These are phyloP conservation scores for Pelobates cultripes DNA, from an alignment of 2,797 vertebrate genomes.

Conservation along the genomic window DNA sequence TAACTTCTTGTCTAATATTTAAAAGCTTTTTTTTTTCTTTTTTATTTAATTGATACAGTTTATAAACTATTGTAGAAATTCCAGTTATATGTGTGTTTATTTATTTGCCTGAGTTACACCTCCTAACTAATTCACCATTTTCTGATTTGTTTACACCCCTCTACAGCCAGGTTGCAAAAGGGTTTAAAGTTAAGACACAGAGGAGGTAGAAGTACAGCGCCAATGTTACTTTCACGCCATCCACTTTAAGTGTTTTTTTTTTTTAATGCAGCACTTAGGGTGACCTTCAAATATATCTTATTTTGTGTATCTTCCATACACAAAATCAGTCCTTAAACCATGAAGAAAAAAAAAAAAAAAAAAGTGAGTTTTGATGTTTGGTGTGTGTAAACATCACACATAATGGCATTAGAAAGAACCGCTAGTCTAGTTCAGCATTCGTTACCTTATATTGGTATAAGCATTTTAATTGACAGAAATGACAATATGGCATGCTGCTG, in stretches of 20 bases:
- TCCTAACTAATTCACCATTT: conserved; percentile 68
- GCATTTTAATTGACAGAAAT: conserved; percentile 69
- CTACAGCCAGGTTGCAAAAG: conserved; percentile 22
- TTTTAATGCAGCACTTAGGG: conserved; percentile 68
- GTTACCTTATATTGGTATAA: conserved; percentile 63
- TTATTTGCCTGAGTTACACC: conserved; percentile 72
- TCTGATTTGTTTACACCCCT: conserved; percentile 64
- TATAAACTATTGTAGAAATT: conserved; percentile 44
- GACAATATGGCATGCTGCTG: conserved; percentile 66
- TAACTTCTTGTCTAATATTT: conserved; percentile 71
- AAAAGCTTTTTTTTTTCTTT: conserved; percentile 16
- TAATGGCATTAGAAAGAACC: conserved; percentile 66
- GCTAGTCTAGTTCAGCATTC: conserved; percentile 37
- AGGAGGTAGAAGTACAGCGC: conserved; percentile 80
- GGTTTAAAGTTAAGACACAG: conserved; percentile 75
- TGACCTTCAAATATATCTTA: conserved; percentile 66
- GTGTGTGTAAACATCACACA: conserved; percentile 53
- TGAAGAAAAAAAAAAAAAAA: conserved; percentile 28
- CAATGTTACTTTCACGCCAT: conserved; percentile 78
- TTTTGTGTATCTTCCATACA: conserved; percentile 19
- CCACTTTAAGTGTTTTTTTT: conserved; percentile 65
- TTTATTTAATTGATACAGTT: not conserved
- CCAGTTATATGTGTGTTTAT: conserved; percentile 60
- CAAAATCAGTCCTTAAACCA: conserved; percentile 53
- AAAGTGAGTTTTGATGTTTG: conserved; percentile 56